Conservation (phyloP, 2,113 vertebrate genomes). For the Nyctereutes procyonoides region DNA sequence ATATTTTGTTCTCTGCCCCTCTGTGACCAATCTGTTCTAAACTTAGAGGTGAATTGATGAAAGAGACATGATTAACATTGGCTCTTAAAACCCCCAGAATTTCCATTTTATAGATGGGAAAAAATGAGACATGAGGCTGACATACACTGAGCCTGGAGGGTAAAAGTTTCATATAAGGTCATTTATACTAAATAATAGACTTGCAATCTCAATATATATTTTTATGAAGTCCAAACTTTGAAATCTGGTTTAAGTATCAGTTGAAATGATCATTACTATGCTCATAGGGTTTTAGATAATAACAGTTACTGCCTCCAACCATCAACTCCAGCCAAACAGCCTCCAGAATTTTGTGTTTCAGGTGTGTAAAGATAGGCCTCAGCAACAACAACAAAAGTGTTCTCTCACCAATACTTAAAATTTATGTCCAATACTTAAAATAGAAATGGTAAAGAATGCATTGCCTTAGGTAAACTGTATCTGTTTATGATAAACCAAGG, state of each 20-base stretch:
- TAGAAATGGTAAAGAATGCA: slow-evolving; percentile 57
- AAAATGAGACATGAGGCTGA: background rate
- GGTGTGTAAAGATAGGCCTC: slow-evolving; percentile 25
- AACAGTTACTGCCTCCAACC: slow-evolving; percentile 39
- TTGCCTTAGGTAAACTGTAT: slow-evolving; percentile 69
- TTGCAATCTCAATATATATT: background rate
- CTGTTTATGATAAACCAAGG: slow-evolving; percentile 82
- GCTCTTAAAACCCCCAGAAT: background rate
- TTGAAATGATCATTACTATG: slow-evolving; percentile 5
- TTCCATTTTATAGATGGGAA: background rate
- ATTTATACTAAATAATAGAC: background rate
- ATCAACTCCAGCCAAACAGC: background rate
- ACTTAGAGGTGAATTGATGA: background rate
- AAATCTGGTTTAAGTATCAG: slow-evolving; percentile 43
- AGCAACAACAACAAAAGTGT: background rate
- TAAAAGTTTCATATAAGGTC: background rate
- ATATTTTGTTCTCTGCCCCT: background rate
- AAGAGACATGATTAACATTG: background rate
- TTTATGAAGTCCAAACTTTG: slow-evolving; percentile 47
- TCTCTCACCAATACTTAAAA: background rate
- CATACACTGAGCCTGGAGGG: background rate
- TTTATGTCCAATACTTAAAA: slow-evolving; percentile 63
- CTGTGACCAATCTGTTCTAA: background rate
- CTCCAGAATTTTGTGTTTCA: slow-evolving; percentile 49
- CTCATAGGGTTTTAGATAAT: slow-evolving; percentile 39